phyloP scores from a whole-genome alignment of 2,888 invertebrate species.

The Selenia dentaria region DNA sequence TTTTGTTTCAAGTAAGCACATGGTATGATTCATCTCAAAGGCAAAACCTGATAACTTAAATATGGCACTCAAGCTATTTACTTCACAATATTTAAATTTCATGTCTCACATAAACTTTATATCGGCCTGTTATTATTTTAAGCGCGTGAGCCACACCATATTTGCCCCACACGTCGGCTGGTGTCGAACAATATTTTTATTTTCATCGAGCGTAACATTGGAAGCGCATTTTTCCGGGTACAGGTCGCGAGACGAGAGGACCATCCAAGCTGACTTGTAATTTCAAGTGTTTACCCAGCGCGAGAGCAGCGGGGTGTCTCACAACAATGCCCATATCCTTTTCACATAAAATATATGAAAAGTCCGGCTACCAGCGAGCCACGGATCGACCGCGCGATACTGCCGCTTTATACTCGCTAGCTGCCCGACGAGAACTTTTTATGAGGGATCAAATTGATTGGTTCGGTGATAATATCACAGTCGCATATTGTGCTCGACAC shows the following conservation, averaged over 20 bases:
- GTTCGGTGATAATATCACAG: slow-evolving; percentile 79
- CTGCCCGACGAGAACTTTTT: slow-evolving; percentile 79
- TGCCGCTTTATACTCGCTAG: slow-evolving; percentile 71
- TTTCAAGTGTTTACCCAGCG: slow-evolving; percentile 81
- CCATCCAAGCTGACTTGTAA: slow-evolving; percentile 75
- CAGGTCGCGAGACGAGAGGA: slow-evolving; percentile 40
- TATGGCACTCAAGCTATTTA: too few species aligned
- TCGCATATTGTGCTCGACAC: slow-evolving; percentile 60
- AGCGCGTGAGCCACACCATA: slow-evolving; percentile 18
- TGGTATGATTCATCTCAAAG: too few species aligned
- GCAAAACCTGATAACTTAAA: too few species aligned
- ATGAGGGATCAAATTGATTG: slow-evolving; percentile 84
- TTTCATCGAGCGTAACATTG: slow-evolving; percentile 77
- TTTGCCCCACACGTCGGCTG: slow-evolving; percentile 42
- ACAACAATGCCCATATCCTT: slow-evolving; percentile 83
- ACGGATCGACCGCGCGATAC: slow-evolving; percentile 77
- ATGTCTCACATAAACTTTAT: too few species aligned
- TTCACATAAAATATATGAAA: slow-evolving; percentile 84
- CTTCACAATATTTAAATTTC: too few species aligned
- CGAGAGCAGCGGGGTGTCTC: slow-evolving; percentile 71
- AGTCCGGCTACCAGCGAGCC: slow-evolving; percentile 72
- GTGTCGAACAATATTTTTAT: slow-evolving; percentile 63
- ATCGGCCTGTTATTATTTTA: slow-evolving; percentile 29
- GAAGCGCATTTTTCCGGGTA: slow-evolving; percentile 75
- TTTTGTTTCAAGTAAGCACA: too few species aligned